Evolutionary conservation across 2,888 invertebrate genomes (phyloP).

Genomic region (Meiosimyza platycephala): DNA sequence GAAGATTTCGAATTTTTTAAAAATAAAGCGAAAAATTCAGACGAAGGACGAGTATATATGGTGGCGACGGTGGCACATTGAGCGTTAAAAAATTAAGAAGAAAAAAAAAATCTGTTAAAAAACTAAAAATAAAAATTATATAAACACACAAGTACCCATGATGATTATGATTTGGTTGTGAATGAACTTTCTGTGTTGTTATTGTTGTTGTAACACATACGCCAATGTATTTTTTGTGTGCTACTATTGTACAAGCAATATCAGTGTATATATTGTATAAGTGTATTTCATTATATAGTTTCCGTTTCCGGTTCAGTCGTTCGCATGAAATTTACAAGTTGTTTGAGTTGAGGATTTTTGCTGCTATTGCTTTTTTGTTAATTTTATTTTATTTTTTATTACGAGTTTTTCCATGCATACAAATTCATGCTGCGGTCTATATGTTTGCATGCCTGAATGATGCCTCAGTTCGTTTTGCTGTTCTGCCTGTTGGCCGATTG

Average conservation of each 20-base stretch:
- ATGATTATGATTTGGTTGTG: not conserved
- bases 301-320: conserved; percentile 28
- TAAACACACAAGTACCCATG: not conserved
- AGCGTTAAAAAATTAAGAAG: too few relatives aligned
- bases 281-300: conserved; percentile 20
- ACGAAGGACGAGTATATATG: too few relatives aligned
- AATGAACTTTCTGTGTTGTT: not conserved
- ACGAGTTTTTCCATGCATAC: not conserved
- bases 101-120: too few relatives aligned
- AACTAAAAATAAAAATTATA: not conserved
- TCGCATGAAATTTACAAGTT: conserved; percentile 23
- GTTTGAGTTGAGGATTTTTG: not conserved
- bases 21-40: too few relatives aligned
- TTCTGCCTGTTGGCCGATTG: conserved; percentile 1
- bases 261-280: not conserved
- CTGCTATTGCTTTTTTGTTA: not conserved
- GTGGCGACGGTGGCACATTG: too few relatives aligned
- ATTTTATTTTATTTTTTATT: not conserved
- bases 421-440: conserved; percentile 5
- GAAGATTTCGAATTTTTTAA: too few relatives aligned
- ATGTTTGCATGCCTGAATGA: not conserved
- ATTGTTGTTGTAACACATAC: not conserved
- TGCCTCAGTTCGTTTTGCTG: not conserved
- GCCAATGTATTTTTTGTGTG: too few relatives aligned
- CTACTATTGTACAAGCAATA: too few relatives aligned